Base-by-base conservation (phyloP, 2,113 vertebrate species). In the Brienomyrus brachyistius region DNA sequence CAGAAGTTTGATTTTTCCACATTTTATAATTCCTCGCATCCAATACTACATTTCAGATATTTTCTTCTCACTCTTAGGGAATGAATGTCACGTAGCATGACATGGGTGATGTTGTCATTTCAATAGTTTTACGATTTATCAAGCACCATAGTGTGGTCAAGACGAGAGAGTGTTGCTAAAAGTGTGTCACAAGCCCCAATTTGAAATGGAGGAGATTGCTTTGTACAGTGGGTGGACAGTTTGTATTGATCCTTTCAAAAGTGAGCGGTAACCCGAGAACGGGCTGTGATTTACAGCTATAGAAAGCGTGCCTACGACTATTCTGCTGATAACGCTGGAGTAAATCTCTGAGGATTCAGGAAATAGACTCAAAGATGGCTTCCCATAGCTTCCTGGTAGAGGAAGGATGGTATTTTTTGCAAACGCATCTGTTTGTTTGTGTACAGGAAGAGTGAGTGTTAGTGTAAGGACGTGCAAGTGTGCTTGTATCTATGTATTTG, bases 241-340 rank as follows among this genome's bases (percentile, higher is more conserved):
- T 40, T 84, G 45, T 83, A 90, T 91, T 87, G 93, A 93, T 92
- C 56, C 19, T 47, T 89, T 88, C 74, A 90, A 88, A 85, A 48
- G 54, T 89, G 82, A 70, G 89, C 88, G 89, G 88, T 90, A 90
- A 92, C 86, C 88, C 66, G 77, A 62, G 82, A 86, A 74, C 66
- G 43, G 59, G 43, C 70, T 62, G 87, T 86, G 91, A 92, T 93
- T 91, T 92, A 92, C 91, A 90, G 91, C 91, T 50, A 27, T 45
- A 52, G 88, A 88, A 62, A 45, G 52, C 80, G 87, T 62, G 87
- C 84, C 70, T 45, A 62, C 50, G 48, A 82, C 82, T 17, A 59
- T 91, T 93, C 91, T 86, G 90, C 92, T 93, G 91, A 92, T 89
- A 62, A 84, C 52, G 89, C 88, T 89, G n/a, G 70, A 23, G 88